Percentiles rank a stretch among this genome's conserved stretches.
Evolutionary conservation across 2,888 invertebrate genomes (phyloP).

Genomic region (Callimorpha dominula): DNA sequence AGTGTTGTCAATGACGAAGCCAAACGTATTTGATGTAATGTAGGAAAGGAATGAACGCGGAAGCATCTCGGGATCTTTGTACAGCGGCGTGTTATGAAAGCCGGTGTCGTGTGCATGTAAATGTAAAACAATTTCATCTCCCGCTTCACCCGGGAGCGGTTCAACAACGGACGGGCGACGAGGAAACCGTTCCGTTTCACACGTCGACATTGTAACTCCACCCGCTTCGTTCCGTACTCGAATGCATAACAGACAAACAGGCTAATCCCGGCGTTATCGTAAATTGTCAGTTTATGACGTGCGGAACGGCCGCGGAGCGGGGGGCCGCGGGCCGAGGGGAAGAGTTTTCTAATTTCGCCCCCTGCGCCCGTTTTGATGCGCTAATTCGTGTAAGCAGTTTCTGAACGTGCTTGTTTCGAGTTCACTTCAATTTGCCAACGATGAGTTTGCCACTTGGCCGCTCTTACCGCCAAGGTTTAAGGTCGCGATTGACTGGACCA

Average conservation of each 20-base stretch:
- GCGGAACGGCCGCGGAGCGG: constrained; percentile 80
- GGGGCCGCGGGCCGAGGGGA: constrained; percentile 61
- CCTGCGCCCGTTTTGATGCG: constrained; percentile 84
- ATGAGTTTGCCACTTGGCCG: constrained; percentile 41
- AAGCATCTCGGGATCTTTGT: constrained; percentile 56
- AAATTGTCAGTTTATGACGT: constrained; percentile 88
- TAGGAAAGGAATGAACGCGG: constrained; percentile 54
- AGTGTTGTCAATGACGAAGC: constrained; percentile 53
- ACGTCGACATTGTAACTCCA: constrained; percentile 63
- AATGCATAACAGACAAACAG: constrained; percentile 85
- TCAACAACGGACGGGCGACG: constrained; percentile 40
- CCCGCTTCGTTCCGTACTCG: constrained; percentile 64
- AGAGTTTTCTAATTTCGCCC: constrained; percentile 85
- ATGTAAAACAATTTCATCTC: constrained; percentile 71
- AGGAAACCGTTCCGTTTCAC: constrained; percentile 63
- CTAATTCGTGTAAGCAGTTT: constrained; percentile 87
- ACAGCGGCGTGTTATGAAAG: constrained; percentile 58
- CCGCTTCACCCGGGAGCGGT: constrained; percentile 31
- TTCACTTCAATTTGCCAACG: constrained; percentile 76
- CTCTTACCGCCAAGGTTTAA: constrained; percentile 56
- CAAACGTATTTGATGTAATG: constrained; percentile 61
- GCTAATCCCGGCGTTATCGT: constrained; percentile 87
- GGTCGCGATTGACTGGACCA: constrained; percentile 51
- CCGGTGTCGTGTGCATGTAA: constrained; percentile 67
- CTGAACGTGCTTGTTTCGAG: constrained; percentile 85